A percentile compares a stretch with the other conserved stretches of the same genome.
These are phyloP conservation scores for Drosophila fungiperda DNA, from an alignment of 2,888 invertebrate species.

Conservation along the genomic window DNA sequence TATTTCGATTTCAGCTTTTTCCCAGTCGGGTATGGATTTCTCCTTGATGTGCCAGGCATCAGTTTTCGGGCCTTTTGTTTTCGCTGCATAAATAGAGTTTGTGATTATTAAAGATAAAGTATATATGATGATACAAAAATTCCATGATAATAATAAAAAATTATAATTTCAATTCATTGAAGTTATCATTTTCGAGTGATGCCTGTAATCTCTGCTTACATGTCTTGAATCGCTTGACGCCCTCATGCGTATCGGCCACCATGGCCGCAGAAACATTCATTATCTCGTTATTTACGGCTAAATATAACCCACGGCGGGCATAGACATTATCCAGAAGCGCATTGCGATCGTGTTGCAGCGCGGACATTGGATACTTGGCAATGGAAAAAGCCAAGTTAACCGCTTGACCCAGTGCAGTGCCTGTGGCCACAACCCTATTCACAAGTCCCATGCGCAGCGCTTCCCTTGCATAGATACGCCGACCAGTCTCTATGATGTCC, in stretches of 20 bases:
- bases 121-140: not conserved
- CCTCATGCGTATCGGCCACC: conserved; percentile 88
- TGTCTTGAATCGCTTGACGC: conserved; percentile 89
- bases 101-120: not conserved
- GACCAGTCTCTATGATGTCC: conserved; percentile 94
- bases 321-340: conserved; percentile 86
- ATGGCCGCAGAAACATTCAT: conserved; percentile 88
- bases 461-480: conserved; percentile 90
- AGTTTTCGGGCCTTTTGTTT: conserved; percentile 64
- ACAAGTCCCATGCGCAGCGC: conserved; percentile 93
- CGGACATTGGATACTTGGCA: conserved; percentile 91
- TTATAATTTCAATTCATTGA: not conserved
- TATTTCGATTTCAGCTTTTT: conserved; percentile 86
- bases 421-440: conserved; percentile 91
- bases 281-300: conserved; percentile 87
- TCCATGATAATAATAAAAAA: not conserved
- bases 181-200: not conserved
- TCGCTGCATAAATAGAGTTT: conserved; percentile 49
- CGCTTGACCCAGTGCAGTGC: conserved; percentile 93
- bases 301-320: conserved; percentile 87
- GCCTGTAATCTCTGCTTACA: conserved; percentile 84
- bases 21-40: conserved; percentile 88
- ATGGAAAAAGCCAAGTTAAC: conserved; percentile 90
- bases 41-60: conserved; percentile 81
- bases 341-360: conserved; percentile 84